Base-by-base conservation (phyloP, 2,888 invertebrate genomes). In the Conchocele bisecta region DNA sequence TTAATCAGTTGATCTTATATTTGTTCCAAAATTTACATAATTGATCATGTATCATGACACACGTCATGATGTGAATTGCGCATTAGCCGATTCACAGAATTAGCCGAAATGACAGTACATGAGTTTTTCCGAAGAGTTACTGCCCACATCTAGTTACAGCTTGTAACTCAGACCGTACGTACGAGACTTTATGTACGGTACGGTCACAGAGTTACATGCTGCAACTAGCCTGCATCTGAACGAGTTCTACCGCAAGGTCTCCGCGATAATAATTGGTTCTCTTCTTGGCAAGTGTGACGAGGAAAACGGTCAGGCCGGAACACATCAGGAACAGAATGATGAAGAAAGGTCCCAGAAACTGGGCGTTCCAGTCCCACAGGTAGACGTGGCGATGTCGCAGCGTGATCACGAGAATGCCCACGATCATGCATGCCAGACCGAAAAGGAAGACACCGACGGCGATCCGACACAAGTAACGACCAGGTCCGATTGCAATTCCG, bases 291-390 rank as follows among this genome's bases (percentile, higher is more conserved):
- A 81, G 24, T 24, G 82, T 17, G 22, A 86, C 37, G 29, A 86
- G 70, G 63, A 81, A 86, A 5, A 79, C 69, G 3, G 82, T 82
- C 4, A 80, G 69, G 26, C 81, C 70, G n/a, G 75, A 46, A 56
- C 81, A 83, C 50, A 81, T 79, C 37, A 86, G 46, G 24, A 83
- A 76, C 31, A 84, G 60, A 17, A 86, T 65, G 26, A 86, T 75
- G 65, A 88, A 76, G 74, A 88, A 88, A 42, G 83, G 81, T 26
- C 86, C 86, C 1, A 86, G 86, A 60, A 88, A 88, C 58, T 86
- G 85, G 29, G 70, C 78, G 28, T 83, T 73, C 85, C 86, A 87
- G 53, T 79, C 79, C 57, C 82, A 77, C 35, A 88, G 81, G 72
- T 88, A 88, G 1, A 88, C 86, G 80, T 87, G 86, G 20, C 84